These are phyloP conservation scores for Eutolmus rufibarbis DNA, from an alignment of 2,888 invertebrate genomes.

Conservation along the genomic window DNA sequence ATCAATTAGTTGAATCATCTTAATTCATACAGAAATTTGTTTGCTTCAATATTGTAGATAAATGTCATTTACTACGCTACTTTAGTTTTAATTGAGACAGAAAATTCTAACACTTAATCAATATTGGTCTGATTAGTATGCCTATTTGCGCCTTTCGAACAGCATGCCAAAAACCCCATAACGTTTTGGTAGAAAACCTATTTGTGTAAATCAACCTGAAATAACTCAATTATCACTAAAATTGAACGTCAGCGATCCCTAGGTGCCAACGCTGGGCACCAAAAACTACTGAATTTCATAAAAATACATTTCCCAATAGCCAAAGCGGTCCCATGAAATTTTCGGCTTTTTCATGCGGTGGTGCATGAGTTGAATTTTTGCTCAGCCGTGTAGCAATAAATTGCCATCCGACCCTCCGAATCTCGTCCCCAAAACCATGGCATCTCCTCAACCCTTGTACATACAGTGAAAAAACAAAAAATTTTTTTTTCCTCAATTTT, in stretches of 20 bases:
- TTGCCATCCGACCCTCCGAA: background rate
- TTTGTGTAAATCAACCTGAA: constrained; percentile 11
- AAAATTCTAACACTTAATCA: background rate
- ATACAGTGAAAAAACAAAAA: background rate
- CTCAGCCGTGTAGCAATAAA: background rate
- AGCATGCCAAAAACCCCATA: background rate
- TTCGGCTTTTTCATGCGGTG: background rate
- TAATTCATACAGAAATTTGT: background rate
- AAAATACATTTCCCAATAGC: constrained; percentile 1
- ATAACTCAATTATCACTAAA: constrained; percentile 15
- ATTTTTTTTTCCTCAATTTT: background rate
- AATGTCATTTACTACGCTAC: background rate
- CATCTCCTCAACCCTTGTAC: background rate
- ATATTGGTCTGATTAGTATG: background rate
- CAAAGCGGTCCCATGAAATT: constrained; percentile 15
- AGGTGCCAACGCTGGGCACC: background rate
- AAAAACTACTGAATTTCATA: constrained; percentile 28
- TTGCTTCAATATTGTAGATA: background rate
- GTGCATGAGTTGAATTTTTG: background rate
- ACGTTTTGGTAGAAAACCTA: background rate
- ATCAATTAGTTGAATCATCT: background rate
- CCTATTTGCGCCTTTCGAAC: background rate
- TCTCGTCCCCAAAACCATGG: background rate
- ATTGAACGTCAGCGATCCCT: background rate
- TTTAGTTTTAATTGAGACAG: background rate